Evolutionary conservation across 2,797 vertebrate species (phyloP), one percentile per base, ranked within the genome.

Genomic region (Garrulus glandarius): DNA sequence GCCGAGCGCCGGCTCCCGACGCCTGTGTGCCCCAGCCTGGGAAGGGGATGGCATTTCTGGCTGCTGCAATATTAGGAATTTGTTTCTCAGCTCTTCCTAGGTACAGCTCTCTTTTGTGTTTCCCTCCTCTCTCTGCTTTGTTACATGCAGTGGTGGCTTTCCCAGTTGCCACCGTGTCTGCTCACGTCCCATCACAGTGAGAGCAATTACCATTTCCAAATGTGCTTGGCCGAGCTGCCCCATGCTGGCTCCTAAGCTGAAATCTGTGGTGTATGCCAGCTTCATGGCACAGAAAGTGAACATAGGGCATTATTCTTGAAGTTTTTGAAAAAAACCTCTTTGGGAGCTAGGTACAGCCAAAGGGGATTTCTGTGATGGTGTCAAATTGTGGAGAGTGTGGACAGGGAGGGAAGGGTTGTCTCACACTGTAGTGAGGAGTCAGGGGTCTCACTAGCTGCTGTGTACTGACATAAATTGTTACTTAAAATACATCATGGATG

Each of bases 171-270:
- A 60, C 41, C 0, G 0, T 6, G 3, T 47, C 41, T 75, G 17
- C 32, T 84, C 1, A 1, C 34, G 43, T 63, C 69, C 57, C 8
- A 1, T 19, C 57, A 5, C 27, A 37, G 30, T 27, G 27, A 0
- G 3, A 83, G 15, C 13, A 32, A 27, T 53, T 93, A 68, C 24
- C 0, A 0, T 43, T 75, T 61, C 53, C 12, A 19, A 44, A 44
- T 9, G 10, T 4, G 1, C 24, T 59, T 0, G 0, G n/a, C 26
- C 0, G 0, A 77, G 36, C 55, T 59, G 77, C 13, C 53, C 29
- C 15, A 0, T 44, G 37, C 49, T 78, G 69, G 13, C 13, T 93
- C 44, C 74, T 41, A 20, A 76, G 52, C 18, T 3, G 14, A 87
- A 70, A 57, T 55, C 43, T 43, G 18, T 49, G 43, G 18, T 1